These are phyloP conservation scores for Malaclemys terrapin DNA, from an alignment of 2,113 vertebrate genomes.

Conservation along the genomic window DNA sequence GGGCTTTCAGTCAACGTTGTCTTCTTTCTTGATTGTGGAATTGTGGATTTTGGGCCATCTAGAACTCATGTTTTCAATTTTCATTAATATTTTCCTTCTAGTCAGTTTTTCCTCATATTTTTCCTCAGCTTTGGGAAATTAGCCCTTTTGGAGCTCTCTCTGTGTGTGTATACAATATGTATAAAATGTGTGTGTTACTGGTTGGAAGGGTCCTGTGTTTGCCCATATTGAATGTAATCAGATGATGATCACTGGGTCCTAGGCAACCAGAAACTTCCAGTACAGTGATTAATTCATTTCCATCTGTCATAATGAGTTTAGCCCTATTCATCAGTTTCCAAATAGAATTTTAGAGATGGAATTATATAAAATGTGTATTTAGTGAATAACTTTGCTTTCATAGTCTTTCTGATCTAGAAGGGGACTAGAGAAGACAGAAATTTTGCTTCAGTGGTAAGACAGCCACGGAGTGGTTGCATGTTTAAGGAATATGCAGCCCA, in stretches of 20 bases:
- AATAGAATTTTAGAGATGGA: neutral
- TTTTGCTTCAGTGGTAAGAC: neutral
- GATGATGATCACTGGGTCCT: too few species aligned
- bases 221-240: too few species aligned
- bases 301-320: too few species aligned
- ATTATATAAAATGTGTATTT: neutral
- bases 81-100: neutral
- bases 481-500: neutral
- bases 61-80: neutral
- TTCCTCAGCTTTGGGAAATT: too few species aligned
- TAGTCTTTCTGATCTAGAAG: neutral
- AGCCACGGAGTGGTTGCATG: neutral
- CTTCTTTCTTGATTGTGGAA: neutral
- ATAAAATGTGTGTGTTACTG: too few species aligned
- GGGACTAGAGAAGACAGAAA: rapidly evolving
- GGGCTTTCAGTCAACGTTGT: neutral
- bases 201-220: too few species aligned
- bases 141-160: too few species aligned
- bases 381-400: neutral
- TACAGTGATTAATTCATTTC: too few species aligned
- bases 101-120: too few species aligned
- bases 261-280: too few species aligned
- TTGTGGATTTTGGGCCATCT: neutral
- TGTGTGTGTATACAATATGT: too few species aligned
- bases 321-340: neutral